Evolutionary conservation across 2,797 vertebrate genomes (phyloP).

Genomic region (Catharus ustulatus): DNA sequence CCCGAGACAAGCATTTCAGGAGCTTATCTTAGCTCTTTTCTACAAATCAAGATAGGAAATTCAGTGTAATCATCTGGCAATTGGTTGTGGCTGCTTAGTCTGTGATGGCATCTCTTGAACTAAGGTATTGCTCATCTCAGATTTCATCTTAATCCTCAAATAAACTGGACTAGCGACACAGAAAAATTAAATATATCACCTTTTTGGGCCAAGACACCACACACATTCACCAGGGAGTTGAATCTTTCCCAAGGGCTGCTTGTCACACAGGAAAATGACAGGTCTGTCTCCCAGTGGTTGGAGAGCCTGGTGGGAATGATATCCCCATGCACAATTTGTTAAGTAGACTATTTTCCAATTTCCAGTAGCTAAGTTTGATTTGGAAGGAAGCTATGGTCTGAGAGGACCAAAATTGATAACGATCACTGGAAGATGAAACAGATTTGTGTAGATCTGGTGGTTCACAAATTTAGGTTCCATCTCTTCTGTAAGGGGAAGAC

Average conservation of each 20-base stretch:
- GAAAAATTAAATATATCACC: not conserved
- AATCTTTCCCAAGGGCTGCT: not conserved
- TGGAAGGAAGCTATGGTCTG: not conserved
- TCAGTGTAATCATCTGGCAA: not conserved
- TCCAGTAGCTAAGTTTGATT: not conserved
- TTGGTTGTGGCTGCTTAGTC: not conserved
- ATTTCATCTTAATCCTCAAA: not conserved
- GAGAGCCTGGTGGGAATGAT: not conserved
- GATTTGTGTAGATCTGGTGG: not conserved
- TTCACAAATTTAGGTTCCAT: not conserved
- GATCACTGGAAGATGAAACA: not conserved
- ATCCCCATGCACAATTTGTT: not conserved
- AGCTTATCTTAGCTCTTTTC: not conserved
- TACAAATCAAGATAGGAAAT: not conserved
- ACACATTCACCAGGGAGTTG: not conserved
- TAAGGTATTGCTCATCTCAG: not conserved
- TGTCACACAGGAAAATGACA: not conserved
- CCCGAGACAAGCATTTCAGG: conserved; percentile 12
- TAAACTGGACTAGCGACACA: not conserved
- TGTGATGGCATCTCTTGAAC: not conserved
- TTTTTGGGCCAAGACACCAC: not conserved
- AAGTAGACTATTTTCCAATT: not conserved
- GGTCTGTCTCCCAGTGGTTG: not conserved
- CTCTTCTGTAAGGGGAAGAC: not conserved
- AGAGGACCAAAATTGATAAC: not conserved